A percentile compares a stretch with the other conserved stretches of the same genome.
Evolutionary conservation across 2,113 vertebrate species (phyloP).

Genomic region (Aythya baeri): DNA sequence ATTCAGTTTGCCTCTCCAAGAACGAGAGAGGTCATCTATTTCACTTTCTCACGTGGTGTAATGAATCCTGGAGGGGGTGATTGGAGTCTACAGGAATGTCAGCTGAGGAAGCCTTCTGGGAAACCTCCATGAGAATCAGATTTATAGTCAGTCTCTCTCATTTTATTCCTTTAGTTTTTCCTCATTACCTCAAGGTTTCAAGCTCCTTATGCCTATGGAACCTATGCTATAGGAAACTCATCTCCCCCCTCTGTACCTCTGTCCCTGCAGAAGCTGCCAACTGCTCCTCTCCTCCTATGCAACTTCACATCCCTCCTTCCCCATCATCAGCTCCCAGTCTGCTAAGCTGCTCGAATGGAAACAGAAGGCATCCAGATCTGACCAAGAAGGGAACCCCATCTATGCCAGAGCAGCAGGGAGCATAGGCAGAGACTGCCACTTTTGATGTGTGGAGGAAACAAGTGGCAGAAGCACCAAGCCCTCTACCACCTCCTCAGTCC

Average conservation of each 20-base stretch:
- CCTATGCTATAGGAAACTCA: not conserved
- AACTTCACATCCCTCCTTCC: not conserved
- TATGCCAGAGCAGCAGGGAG: not conserved
- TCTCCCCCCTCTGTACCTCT: not conserved
- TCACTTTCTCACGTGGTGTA: not conserved
- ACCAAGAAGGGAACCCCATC: not conserved
- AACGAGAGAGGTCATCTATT: not conserved
- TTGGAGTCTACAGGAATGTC: not conserved
- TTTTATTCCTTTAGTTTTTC: not conserved
- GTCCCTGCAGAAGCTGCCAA: not conserved
- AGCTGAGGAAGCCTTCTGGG: not conserved
- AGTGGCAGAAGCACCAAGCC: not conserved
- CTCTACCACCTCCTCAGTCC: not conserved
- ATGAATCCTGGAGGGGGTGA: not conserved
- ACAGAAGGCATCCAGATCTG: not conserved
- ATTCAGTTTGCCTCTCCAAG: not conserved
- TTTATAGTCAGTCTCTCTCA: not conserved
- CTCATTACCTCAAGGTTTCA: not conserved
- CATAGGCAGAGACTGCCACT: not conserved
- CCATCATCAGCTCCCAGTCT: not conserved
- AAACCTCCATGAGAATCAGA: not conserved
- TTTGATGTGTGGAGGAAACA: not conserved
- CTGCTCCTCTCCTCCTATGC: not conserved
- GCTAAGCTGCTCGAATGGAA: not conserved
- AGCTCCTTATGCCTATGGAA: fast-evolving